Percentiles rank a stretch among this genome's conserved stretches.
phyloP scores from a whole-genome alignment of 2,113 vertebrate genomes.

The Apteryx mantelli region DNA sequence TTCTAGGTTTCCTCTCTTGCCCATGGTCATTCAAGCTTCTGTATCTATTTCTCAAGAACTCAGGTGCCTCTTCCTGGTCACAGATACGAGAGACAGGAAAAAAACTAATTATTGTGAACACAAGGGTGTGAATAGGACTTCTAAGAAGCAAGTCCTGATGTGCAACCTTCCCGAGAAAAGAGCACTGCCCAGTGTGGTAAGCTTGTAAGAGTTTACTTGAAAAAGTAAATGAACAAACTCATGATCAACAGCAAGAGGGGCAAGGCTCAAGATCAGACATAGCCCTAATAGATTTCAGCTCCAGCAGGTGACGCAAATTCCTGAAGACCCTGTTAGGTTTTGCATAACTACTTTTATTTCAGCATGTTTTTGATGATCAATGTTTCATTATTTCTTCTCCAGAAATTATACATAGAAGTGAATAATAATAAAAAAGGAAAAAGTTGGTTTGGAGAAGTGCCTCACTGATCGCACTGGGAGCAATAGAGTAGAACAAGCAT shows the following conservation, averaged over 20 bases:
- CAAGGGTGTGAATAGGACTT: background rate
- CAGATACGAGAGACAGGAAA: background rate
- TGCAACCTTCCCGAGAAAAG: background rate
- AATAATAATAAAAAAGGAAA: background rate
- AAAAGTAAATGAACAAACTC: background rate
- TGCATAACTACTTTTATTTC: background rate
- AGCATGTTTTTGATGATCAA: slow-evolving; percentile 11
- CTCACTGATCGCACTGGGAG: background rate
- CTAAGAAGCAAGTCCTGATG: background rate
- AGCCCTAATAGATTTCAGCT: slow-evolving; percentile 40
- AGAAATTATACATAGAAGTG: slow-evolving; percentile 30
- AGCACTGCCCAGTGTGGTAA: background rate
- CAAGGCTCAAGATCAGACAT: background rate
- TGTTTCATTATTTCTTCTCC: background rate
- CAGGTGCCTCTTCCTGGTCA: background rate
- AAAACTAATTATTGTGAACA: background rate
- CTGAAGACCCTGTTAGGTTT: slow-evolving; percentile 18
- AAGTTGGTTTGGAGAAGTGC: background rate
- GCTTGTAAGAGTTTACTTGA: background rate
- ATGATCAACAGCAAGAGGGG: background rate
- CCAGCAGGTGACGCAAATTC: slow-evolving; percentile 22
- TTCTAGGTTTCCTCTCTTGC: background rate
- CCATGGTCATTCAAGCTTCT: background rate
- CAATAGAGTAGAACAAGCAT: background rate
- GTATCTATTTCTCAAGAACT: background rate